These are phyloP conservation scores for Mythimna lalbum DNA, from an alignment of 2,888 invertebrate genomes.

Conservation along the genomic window DNA sequence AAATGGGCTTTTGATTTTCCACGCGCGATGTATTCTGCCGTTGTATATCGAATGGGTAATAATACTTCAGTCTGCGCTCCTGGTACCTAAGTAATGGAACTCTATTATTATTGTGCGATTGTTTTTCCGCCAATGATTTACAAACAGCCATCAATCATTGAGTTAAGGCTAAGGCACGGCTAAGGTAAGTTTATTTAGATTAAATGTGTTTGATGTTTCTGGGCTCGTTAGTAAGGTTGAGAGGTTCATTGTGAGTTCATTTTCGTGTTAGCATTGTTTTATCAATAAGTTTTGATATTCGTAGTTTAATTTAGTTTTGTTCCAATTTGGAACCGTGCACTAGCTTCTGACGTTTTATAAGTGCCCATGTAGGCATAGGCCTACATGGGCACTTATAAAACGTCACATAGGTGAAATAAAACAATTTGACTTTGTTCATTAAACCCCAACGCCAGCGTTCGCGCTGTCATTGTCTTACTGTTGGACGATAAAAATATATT, in stretches of 20 bases:
- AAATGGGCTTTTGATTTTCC: slow-evolving; percentile 46
- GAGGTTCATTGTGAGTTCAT: neutral
- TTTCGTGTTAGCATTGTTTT: too few relatives aligned
- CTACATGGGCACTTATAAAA: too few relatives aligned
- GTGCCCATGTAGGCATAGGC: too few relatives aligned
- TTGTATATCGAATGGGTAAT: slow-evolving; percentile 49
- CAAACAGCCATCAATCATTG: neutral
- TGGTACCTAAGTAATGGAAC: slow-evolving; percentile 27
- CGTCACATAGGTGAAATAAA: too few relatives aligned
- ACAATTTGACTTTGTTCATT: too few relatives aligned
- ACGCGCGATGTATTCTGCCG: slow-evolving; percentile 38
- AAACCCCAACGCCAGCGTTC: too few relatives aligned
- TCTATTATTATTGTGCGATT: slow-evolving; percentile 8
- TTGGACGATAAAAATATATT: too few relatives aligned
- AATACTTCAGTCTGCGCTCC: slow-evolving; percentile 21
- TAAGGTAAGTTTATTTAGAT: slow-evolving; percentile 13
- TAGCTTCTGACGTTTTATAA: too few relatives aligned
- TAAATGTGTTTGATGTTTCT: slow-evolving; percentile 4
- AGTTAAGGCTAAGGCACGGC: neutral
- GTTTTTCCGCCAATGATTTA: slow-evolving; percentile 4
- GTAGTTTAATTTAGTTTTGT: too few relatives aligned
- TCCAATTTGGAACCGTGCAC: too few relatives aligned
- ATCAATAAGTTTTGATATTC: too few relatives aligned
- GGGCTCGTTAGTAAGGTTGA: slow-evolving; percentile 2
- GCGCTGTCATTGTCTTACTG: too few relatives aligned